phyloP scores from a whole-genome alignment of 2,888 invertebrate species.

The Cantharis nigra region DNA sequence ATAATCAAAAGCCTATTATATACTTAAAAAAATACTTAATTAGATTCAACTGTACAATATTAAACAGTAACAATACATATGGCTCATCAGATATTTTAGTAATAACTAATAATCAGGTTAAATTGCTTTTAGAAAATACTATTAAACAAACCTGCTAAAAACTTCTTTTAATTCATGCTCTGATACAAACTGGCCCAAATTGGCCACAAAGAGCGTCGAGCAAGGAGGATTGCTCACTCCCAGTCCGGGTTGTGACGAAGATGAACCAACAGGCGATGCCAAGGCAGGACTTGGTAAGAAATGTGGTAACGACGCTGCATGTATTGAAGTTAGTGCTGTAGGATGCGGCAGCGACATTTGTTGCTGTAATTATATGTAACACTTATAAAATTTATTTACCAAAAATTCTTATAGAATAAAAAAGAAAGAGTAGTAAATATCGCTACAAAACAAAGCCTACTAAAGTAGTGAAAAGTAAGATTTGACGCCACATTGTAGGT shows the following conservation, averaged over 20 bases:
- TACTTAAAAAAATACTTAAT: neutral
- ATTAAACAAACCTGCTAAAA: constrained; percentile 82
- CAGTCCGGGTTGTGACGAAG: constrained; percentile 71
- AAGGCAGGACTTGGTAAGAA: constrained; percentile 92
- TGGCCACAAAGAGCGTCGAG: constrained; percentile 98
- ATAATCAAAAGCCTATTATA: too few species aligned
- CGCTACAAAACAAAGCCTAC: neutral
- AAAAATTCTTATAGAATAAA: neutral
- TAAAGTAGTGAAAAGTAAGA: neutral
- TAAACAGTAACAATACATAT: neutral
- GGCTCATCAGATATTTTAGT: neutral
- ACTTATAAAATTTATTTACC: neutral
- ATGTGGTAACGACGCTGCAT: constrained; percentile 78
- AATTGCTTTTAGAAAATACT: constrained; percentile 5
- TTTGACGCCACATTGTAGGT: too few species aligned
- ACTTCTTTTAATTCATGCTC: constrained; percentile 99
- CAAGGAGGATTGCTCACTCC: constrained; percentile 83
- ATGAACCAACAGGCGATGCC: constrained; percentile 86
- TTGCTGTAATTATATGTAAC: constrained; percentile 32
- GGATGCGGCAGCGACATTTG: constrained; percentile 56
- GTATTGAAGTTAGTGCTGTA: constrained; percentile 71
- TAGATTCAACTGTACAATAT: neutral
- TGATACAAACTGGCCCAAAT: constrained; percentile 95
- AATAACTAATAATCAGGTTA: neutral
- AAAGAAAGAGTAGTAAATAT: neutral